Evolutionary conservation across 2,888 invertebrate species (phyloP).

Genomic region (Pseudanteris insignis): DNA sequence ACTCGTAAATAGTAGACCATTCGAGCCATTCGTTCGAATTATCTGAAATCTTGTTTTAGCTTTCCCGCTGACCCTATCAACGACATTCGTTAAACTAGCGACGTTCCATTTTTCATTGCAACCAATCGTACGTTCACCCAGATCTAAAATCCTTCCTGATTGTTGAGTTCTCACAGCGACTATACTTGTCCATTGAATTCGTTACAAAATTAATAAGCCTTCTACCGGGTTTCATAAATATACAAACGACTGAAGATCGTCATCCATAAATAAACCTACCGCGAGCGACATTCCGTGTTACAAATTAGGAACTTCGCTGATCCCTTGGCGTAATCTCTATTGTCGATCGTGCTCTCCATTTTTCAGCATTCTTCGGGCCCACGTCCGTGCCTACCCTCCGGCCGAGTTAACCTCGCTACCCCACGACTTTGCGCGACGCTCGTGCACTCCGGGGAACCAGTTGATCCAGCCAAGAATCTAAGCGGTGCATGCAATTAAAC

Average conservation of each 20-base stretch:
- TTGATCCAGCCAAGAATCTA: constrained; percentile 46
- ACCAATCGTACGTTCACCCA: no score
- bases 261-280: constrained; percentile 28
- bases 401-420: no score
- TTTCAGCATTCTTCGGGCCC: constrained; percentile 39
- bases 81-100: no score
- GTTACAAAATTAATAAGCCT: constrained; percentile 19
- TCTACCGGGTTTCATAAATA: constrained; percentile 25
- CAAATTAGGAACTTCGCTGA: constrained; percentile 30
- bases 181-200: constrained; percentile 12
- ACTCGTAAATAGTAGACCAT: no score
- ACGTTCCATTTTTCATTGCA: no score
- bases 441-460: constrained; percentile 30
- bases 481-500: constrained; percentile 58
- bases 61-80: no score
- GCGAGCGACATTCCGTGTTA: constrained; percentile 33
- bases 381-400: neutral
- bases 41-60: no score
- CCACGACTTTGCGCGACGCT: neutral
- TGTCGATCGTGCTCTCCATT: constrained; percentile 18
- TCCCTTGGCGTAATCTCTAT: constrained; percentile 10
- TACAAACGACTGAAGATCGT: constrained; percentile 26
- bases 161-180: neutral
- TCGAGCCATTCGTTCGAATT: no score
- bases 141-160: no score